These are phyloP conservation scores for Rousettus leschenaultii DNA, from an alignment of 2,113 vertebrate genomes.

Conservation along the genomic window DNA sequence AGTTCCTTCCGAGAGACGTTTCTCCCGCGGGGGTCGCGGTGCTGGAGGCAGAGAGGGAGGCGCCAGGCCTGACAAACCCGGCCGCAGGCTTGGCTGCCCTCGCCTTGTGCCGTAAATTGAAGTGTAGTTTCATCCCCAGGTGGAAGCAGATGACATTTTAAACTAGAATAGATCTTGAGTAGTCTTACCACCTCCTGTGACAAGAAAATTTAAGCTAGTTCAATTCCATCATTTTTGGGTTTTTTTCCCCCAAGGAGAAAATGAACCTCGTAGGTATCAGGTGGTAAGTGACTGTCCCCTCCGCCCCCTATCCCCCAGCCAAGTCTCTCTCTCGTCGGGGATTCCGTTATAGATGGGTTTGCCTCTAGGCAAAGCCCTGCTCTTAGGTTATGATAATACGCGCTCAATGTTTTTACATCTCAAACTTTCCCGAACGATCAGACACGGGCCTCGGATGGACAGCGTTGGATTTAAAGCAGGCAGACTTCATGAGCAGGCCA, in stretches of 20 bases:
- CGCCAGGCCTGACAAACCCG: background rate
- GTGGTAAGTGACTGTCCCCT: background rate
- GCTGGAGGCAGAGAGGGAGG: background rate
- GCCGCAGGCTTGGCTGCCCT: background rate
- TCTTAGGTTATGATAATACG: background rate
- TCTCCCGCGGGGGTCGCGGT: constrained; percentile 13
- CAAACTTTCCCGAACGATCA: background rate
- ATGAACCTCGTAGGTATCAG: background rate
- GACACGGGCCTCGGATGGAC: background rate
- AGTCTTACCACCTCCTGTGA: background rate
- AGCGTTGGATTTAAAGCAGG: background rate
- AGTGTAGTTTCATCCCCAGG: constrained; percentile 23
- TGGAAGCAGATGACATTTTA: constrained; percentile 48
- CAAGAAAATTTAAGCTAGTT: constrained; percentile 25
- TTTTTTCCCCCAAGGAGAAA: background rate
- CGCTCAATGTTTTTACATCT: background rate
- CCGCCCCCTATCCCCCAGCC: background rate
- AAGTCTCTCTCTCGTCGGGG: background rate
- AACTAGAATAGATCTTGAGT: background rate
- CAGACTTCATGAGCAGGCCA: background rate
- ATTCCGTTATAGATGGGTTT: background rate
- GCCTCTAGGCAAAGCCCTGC: constrained; percentile 3
- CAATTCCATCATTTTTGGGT: background rate
- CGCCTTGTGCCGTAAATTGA: background rate
- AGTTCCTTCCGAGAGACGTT: background rate